Percentiles rank a stretch among this genome's conserved stretches.
These are phyloP conservation scores for Motacilla tschutschensis DNA, from an alignment of 2,113 vertebrate species.

Conservation along the genomic window DNA sequence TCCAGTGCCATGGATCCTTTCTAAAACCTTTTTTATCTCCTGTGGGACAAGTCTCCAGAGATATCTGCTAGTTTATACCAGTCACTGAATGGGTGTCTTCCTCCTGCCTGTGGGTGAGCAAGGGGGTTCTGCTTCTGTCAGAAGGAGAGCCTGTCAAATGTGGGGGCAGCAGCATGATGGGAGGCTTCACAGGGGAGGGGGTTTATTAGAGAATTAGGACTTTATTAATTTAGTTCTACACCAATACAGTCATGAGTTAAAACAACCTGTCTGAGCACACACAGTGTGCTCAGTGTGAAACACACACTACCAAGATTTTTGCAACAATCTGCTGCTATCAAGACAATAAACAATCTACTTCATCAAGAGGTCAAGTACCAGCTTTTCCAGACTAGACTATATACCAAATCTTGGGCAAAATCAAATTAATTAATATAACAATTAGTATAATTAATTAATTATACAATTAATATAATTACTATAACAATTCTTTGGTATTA, in stretches of 20 bases:
- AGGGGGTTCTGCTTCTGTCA: neutral
- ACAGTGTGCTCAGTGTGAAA: neutral
- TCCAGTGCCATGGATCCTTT: neutral
- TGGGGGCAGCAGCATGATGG: neutral
- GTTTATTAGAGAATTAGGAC: neutral
- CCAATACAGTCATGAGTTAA: neutral
- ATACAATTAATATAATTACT: neutral
- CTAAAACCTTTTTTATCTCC: neutral
- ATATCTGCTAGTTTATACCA: neutral
- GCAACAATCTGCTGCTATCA: neutral
- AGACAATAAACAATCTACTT: neutral
- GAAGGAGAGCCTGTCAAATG: neutral
- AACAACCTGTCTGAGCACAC: neutral
- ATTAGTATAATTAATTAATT: too few relatives aligned
- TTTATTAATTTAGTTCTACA: neutral
- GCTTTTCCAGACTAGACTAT: neutral
- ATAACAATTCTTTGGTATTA: neutral
- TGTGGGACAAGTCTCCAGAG: neutral
- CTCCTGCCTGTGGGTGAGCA: neutral
- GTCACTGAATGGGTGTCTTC: neutral
- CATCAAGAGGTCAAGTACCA: neutral
- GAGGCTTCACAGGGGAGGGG: neutral
- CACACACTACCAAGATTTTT: rapidly evolving
- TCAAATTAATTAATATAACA: too few relatives aligned
- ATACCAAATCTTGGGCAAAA: neutral